A percentile compares a stretch with the other conserved stretches of the same genome.
Evolutionary conservation across 92 coral and sea anemone species (phyloP).

Genomic region (Anthopleura xanthogrammica): DNA sequence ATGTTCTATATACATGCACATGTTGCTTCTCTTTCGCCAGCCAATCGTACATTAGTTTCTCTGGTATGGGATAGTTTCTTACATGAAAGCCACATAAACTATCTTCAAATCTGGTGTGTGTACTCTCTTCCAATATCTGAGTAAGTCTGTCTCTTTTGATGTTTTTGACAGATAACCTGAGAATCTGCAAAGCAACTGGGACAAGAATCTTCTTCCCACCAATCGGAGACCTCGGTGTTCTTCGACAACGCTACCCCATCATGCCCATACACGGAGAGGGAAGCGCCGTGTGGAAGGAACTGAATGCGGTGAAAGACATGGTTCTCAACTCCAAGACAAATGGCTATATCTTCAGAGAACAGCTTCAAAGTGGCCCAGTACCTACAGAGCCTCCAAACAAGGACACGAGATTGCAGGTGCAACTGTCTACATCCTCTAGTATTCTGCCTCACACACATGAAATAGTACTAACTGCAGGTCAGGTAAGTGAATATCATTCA

Average conservation of each 20-base stretch:
- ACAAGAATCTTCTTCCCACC: conserved; percentile 58
- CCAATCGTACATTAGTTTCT: too few relatives aligned
- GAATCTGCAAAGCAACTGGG: conserved; percentile 32
- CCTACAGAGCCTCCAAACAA: conserved; percentile 43
- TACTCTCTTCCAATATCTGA: too few relatives aligned
- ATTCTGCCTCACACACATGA: conserved; percentile 47
- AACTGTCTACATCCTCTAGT: neutral
- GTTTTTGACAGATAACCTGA: too few relatives aligned
- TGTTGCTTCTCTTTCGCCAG: too few relatives aligned
- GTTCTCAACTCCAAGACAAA: conserved; percentile 64
- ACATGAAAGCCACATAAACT: too few relatives aligned
- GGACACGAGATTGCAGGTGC: conserved; percentile 38
- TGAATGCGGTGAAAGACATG: conserved; percentile 73
- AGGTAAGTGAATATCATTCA: neutral
- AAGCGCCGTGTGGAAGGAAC: conserved; percentile 77
- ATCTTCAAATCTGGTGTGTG: too few relatives aligned
- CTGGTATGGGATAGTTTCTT: too few relatives aligned
- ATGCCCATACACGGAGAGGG: conserved; percentile 90
- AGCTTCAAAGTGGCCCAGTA: neutral
- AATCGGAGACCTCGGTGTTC: conserved; percentile 43
- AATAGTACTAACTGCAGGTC: conserved; percentile 16
- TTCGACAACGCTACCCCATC: conserved; percentile 71
- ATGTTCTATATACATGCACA: neutral
- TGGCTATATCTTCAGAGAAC: conserved; percentile 60
- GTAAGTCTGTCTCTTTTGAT: too few relatives aligned